phyloP scores from a whole-genome alignment of 92 coral and sea anemone species.

The Zoanthus sociatus region DNA sequence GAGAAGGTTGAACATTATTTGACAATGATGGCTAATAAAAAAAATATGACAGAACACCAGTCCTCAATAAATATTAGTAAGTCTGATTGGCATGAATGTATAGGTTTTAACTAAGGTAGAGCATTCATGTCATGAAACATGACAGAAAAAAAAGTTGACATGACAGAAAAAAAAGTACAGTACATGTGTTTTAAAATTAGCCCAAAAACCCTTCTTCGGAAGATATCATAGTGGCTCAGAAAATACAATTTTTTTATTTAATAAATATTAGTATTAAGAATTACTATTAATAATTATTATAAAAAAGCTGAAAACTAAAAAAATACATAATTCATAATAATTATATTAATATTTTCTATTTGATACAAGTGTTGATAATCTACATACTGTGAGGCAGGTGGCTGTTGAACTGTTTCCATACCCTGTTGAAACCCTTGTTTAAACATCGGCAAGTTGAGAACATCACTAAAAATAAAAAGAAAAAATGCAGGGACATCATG shows the following conservation, averaged over 20 bases:
- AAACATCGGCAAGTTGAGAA: constrained; percentile 79
- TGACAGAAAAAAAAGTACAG: too few species aligned
- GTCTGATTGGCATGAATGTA: too few species aligned
- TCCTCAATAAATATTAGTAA: background rate
- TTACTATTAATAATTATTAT: too few species aligned
- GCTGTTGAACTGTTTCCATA: constrained; percentile 59
- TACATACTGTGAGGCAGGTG: constrained; percentile 42
- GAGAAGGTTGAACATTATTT: background rate
- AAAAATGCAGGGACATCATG: background rate
- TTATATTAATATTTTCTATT: background rate
- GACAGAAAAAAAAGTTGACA: too few species aligned
- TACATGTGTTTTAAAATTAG: too few species aligned
- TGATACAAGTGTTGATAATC: background rate
- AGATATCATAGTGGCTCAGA: too few species aligned
- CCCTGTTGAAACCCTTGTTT: constrained; percentile 65
- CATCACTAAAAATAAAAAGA: constrained; percentile 53
- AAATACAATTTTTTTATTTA: too few species aligned
- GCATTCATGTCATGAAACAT: too few species aligned
- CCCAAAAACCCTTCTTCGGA: too few species aligned
- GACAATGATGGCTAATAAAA: background rate
- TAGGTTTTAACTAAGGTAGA: too few species aligned
- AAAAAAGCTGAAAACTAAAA: background rate
- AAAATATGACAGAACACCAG: background rate
- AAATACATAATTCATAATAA: too few species aligned
- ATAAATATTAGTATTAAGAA: too few species aligned